Evolutionary conservation across 37 sponge, comb jelly and placozoan genomes (phyloP), one percentile per base, ranked within the genome.

Genomic region (Haliclona indistincta): DNA sequence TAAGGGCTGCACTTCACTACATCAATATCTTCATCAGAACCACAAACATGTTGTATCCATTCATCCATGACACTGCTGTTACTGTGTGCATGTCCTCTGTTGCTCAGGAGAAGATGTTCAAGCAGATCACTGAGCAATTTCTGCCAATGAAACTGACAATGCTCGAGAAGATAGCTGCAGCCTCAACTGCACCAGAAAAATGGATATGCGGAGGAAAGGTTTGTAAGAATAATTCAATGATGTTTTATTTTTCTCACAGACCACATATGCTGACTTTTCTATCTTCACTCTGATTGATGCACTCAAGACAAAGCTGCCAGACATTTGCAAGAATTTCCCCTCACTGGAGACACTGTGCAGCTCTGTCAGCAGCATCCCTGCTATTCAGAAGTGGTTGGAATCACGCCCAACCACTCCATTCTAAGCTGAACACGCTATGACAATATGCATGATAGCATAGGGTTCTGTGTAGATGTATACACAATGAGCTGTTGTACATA

Each of bases 321-420:
- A 26, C 44, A 29, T 53, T 17, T 28, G 47, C 11, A 37, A 73
- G 11, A 53, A 54, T 3, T 73, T 55, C 52, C 74, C 74, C 6
- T 30, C 10, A 13, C 56, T 73, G n/a, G 13, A 33, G 52, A 45
- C 3, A 6, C 30, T 55, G 3, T 36, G 25, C 10, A 35, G 20
- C n/a, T n/a, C 8, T 45, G 74, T 73, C 20, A 15, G 15, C 3
- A 37, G 26, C 4, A 54, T 73, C 32, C 74, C 74, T 4, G 51
- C 44, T 53, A 73, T 73, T 34, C 25, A 52, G 5, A 54, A 52
- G 39, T 73, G 74, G 74, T 28, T 73, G 6, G 39, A 53, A 54
- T 30, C 20, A 35, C 44, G 74, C 15, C 74, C 74, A 73, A 30
- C 37, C 22, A 23, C 51, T 44, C 20, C 13, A 7, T 69, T 45